phyloP scores from a whole-genome alignment of 2,797 vertebrate genomes.

The Anguilla obscura region DNA sequence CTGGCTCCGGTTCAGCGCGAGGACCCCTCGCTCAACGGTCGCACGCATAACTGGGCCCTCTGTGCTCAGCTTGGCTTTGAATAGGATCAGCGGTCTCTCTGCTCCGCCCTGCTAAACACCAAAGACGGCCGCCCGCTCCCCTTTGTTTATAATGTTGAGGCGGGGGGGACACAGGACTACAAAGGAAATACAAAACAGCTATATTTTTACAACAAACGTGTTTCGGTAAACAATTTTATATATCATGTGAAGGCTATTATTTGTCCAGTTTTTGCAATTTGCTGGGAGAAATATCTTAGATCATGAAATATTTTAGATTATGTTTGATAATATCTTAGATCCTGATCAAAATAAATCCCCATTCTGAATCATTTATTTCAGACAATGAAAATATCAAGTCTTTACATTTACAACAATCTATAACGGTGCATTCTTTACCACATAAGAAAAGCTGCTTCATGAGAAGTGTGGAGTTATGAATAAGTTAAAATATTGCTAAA shows the following conservation, averaged over 20 bases:
- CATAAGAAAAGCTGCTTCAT: background rate
- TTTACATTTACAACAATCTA: background rate
- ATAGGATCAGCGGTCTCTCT: conserved; percentile 21
- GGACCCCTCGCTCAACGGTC: conserved; percentile 15
- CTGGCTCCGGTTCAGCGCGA: conserved; percentile 58
- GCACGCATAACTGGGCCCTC: conserved; percentile 38
- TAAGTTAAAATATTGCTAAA: background rate
- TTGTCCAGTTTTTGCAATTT: background rate
- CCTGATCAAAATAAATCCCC: background rate
- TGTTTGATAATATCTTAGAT: background rate
- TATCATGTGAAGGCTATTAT: background rate
- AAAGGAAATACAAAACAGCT: background rate
- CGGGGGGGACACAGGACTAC: background rate
- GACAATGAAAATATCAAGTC: background rate
- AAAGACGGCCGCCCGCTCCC: conserved; percentile 13
- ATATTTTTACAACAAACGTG: background rate
- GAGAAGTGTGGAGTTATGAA: background rate
- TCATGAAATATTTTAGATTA: background rate
- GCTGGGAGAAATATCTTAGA: background rate
- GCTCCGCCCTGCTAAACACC: conserved; percentile 19
- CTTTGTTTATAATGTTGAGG: background rate
- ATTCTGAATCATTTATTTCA: background rate
- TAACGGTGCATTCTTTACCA: background rate
- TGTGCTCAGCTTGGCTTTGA: background rate
- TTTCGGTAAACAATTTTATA: background rate